Percentiles rank a stretch among this genome's conserved stretches.
Evolutionary conservation across 2,888 invertebrate genomes (phyloP).

Genomic region (Drosophila dives): DNA sequence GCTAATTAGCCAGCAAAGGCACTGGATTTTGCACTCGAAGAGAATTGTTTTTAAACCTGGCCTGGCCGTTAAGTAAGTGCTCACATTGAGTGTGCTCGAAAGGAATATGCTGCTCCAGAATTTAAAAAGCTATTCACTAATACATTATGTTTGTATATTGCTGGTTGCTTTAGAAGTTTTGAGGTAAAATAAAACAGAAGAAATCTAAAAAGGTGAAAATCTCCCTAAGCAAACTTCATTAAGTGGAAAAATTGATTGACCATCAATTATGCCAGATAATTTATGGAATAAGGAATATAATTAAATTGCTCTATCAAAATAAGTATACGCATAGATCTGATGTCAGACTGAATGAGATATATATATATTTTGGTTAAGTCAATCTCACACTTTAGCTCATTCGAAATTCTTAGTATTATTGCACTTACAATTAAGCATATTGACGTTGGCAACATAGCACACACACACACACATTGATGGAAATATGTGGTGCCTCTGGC

Average conservation of each 20-base stretch:
- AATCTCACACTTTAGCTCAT: constrained; percentile 28
- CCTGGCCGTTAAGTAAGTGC: neutral
- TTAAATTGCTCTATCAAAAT: neutral
- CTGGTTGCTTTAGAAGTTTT: neutral
- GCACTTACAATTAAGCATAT: constrained; percentile 39
- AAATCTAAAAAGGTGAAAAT: neutral
- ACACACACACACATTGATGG: constrained; percentile 3
- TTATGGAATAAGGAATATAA: neutral
- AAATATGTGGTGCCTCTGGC: constrained; percentile 10
- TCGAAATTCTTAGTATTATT: constrained; percentile 11
- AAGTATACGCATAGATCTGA: neutral
- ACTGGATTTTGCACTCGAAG: neutral
- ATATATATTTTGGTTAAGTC: constrained; percentile 21
- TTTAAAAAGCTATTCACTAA: neutral
- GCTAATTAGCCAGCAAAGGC: constrained; percentile 4
- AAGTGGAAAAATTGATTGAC: neutral
- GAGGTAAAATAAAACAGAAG: neutral
- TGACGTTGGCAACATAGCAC: constrained; percentile 5
- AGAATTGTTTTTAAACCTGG: neutral
- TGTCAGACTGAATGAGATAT: constrained; percentile 26
- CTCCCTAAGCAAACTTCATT: too few relatives aligned
- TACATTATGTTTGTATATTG: neutral
- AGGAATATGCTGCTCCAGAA: neutral
- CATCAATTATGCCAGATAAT: neutral
- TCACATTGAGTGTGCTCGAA: neutral